These are phyloP conservation scores for Leptopilina drosophilae DNA, from an alignment of 2,888 invertebrate species.

Conservation along the genomic window DNA sequence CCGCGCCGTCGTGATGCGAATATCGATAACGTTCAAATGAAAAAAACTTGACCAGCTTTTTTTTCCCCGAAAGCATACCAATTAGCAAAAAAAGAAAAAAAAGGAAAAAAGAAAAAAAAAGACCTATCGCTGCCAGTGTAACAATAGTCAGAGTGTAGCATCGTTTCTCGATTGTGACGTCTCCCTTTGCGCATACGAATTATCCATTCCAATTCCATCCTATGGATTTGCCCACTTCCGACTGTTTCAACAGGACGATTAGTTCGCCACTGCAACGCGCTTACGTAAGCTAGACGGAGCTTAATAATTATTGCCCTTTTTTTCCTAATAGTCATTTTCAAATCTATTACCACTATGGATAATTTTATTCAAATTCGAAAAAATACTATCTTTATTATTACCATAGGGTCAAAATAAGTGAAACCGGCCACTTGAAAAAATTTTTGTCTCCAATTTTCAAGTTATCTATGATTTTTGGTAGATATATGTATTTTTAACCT, in stretches of 20 bases:
- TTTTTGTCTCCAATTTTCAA: no score
- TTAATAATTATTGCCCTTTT: background rate
- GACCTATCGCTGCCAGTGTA: slow-evolving; percentile 10
- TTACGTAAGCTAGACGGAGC: slow-evolving; percentile 23
- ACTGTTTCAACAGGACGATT: slow-evolving; percentile 26
- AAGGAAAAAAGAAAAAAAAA: background rate
- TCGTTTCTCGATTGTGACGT: slow-evolving; percentile 49
- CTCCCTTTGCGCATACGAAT: slow-evolving; percentile 53
- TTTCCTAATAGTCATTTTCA: no score
- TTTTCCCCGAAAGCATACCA: slow-evolving; percentile 17
- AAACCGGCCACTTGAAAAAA: no score
- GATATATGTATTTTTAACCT: no score
- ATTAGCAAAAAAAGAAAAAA: background rate
- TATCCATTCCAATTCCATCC: slow-evolving; percentile 44
- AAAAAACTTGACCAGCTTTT: slow-evolving; percentile 25
- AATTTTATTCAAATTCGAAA: no score
- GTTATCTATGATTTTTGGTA: no score
- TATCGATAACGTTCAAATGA: slow-evolving; percentile 22
- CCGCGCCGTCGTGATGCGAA: slow-evolving; percentile 15
- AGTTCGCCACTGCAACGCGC: slow-evolving; percentile 12
- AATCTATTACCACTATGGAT: no score
- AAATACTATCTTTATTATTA: no score
- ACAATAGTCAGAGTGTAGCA: background rate
- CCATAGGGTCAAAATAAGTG: no score
- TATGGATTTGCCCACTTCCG: slow-evolving; percentile 37